phyloP scores from a whole-genome alignment of 2,797 vertebrate genomes.

The Lates japonicus region DNA sequence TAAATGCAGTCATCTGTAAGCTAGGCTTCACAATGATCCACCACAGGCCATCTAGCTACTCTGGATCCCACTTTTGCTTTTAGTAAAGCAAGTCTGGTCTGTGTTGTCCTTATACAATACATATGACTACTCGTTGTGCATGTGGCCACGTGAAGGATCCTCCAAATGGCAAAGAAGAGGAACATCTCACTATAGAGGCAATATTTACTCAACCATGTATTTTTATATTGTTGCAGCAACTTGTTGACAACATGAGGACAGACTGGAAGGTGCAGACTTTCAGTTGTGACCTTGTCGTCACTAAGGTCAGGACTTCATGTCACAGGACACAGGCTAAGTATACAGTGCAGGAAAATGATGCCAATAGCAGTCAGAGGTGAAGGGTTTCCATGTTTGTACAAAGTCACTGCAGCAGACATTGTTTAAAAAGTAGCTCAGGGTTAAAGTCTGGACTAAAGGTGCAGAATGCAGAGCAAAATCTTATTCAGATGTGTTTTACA shows the following conservation, averaged over 20 bases:
- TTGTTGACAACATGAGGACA: conserved; percentile 32
- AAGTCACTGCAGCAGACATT: conserved; percentile 11
- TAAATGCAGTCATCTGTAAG: too few relatives aligned
- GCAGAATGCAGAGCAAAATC: neutral
- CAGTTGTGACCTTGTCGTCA: conserved; percentile 7
- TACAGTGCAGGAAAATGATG: conserved; percentile 13
- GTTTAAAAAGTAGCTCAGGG: conserved; percentile 9
- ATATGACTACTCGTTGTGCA: neutral
- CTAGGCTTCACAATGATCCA: neutral
- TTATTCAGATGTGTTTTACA: neutral
- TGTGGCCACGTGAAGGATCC: neutral
- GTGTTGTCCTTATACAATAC: neutral
- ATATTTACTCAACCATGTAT: conserved; percentile 11
- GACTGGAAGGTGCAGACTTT: conserved; percentile 28
- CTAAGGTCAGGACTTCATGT: conserved; percentile 1
- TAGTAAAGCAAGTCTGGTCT: neutral
- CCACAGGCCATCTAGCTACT: neutral
- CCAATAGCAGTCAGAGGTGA: conserved; percentile 36
- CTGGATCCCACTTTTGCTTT: neutral
- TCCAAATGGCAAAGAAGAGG: neutral
- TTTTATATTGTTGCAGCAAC: conserved; percentile 12
- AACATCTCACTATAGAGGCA: neutral
- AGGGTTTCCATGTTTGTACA: conserved; percentile 22
- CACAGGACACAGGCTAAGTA: conserved; percentile 33
- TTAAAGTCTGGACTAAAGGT: neutral